A percentile compares a stretch with the other conserved stretches of the same genome.
Evolutionary conservation across 2,113 vertebrate genomes (phyloP).

Genomic region (Rhegmatorhina hoffmannsi): DNA sequence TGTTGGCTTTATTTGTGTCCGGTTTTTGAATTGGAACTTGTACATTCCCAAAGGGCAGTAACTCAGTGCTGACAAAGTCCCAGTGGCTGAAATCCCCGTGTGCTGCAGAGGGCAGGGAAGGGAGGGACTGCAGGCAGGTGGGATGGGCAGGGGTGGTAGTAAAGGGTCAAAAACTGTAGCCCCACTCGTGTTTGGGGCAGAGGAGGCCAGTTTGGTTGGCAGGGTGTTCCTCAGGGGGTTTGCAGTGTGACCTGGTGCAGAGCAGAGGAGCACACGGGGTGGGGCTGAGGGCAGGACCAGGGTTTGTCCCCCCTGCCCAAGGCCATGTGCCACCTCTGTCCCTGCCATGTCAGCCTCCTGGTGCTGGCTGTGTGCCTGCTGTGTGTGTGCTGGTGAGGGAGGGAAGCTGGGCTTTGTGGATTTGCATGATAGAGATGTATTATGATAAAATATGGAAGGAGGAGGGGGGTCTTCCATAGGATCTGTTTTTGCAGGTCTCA

Average conservation of each 20-base stretch:
- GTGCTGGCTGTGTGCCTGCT: neutral
- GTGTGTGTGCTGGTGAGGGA: neutral
- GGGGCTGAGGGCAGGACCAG: rapidly evolving
- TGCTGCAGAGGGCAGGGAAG: neutral
- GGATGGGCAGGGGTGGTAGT: neutral
- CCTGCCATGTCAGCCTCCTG: neutral
- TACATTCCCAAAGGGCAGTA: too few species aligned
- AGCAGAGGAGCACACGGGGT: neutral
- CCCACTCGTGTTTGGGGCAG: rapidly evolving
- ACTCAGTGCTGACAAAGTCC: neutral
- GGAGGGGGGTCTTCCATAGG: neutral
- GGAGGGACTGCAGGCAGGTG: neutral
- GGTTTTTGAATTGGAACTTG: neutral
- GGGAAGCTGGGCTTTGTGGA: neutral
- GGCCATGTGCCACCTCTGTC: neutral
- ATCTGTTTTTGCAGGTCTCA: conserved; percentile 31
- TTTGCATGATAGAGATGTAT: neutral
- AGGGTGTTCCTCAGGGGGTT: neutral
- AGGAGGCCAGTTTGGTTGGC: neutral
- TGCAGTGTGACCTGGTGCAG: neutral
- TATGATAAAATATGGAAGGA: neutral
- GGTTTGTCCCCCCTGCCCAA: neutral
- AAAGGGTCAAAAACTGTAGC: neutral
- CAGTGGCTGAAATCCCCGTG: neutral
- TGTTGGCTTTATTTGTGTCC: neutral